These are phyloP conservation scores for Eristalinus aeneus DNA, from an alignment of 2,888 invertebrate genomes.

Conservation along the genomic window DNA sequence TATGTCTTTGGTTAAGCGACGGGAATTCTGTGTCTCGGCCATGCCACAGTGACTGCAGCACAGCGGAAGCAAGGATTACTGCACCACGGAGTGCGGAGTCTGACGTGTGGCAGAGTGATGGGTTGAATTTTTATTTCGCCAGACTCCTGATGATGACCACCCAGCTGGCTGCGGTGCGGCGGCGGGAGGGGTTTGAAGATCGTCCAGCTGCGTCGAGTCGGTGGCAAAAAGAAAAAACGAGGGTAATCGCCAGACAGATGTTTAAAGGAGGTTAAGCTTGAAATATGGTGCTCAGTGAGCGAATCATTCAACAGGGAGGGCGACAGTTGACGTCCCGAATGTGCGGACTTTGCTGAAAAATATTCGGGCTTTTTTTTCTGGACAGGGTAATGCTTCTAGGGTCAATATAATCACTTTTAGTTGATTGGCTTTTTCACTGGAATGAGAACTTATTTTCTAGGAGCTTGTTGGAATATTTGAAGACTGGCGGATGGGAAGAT, in stretches of 20 bases:
- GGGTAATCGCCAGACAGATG: not conserved
- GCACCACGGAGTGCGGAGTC: slow-evolving; percentile 24
- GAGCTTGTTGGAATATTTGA: too few species aligned
- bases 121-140: slow-evolving; percentile 3
- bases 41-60: not conserved
- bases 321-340: not conserved
- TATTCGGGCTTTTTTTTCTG: too few species aligned
- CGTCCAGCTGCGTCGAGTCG: not conserved
- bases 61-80: slow-evolving; percentile 29
- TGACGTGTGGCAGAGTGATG: slow-evolving; percentile 16
- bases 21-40: slow-evolving; percentile 21
- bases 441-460: too few species aligned
- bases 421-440: too few species aligned
- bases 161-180: not conserved
- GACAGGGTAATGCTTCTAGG: too few species aligned
- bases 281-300: not conserved
- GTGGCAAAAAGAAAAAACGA: not conserved
- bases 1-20: slow-evolving; percentile 38
- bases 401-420: too few species aligned
- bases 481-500: too few species aligned
- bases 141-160: slow-evolving; percentile 39
- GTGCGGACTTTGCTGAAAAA: not conserved
- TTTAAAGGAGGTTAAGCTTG: not conserved
- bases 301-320: not conserved
- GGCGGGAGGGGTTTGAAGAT: not conserved